Evolutionary conservation across 2,888 invertebrate species (phyloP).

Genomic region (Xestia ashworthii): DNA sequence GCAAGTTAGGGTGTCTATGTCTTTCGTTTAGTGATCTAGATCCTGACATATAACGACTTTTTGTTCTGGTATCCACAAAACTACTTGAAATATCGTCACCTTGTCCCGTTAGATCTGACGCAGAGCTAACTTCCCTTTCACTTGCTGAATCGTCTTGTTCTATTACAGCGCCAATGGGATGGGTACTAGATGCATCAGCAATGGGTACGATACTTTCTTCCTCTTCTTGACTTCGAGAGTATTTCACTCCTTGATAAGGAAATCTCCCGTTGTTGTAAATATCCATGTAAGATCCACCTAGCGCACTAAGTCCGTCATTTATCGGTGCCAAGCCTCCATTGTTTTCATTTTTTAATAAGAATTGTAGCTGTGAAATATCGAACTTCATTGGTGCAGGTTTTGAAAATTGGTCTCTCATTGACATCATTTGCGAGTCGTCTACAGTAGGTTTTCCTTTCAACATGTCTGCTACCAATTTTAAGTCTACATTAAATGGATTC

Average conservation of each 20-base stretch:
- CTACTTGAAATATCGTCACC: constrained; percentile 74
- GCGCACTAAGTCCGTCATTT: constrained; percentile 75
- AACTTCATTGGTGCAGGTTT: constrained; percentile 81
- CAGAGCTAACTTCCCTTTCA: constrained; percentile 75
- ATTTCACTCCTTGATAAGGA: constrained; percentile 86
- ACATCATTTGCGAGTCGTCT: constrained; percentile 81
- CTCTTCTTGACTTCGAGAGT: constrained; percentile 88
- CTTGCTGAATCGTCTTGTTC: constrained; percentile 83
- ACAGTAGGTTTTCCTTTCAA: constrained; percentile 83
- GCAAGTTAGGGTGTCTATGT: constrained; percentile 79
- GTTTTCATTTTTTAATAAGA: constrained; percentile 83
- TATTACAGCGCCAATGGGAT: constrained; percentile 88
- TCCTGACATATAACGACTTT: constrained; percentile 71
- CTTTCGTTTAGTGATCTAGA: constrained; percentile 75
- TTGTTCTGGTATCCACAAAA: constrained; percentile 78
- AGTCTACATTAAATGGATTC: constrained; percentile 88
- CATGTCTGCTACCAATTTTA: constrained; percentile 87
- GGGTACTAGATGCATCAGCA: constrained; percentile 83
- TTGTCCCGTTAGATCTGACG: constrained; percentile 76
- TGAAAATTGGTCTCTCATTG: constrained; percentile 79
- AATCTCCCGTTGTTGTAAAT: constrained; percentile 79
- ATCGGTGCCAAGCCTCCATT: constrained; percentile 72
- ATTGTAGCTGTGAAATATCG: constrained; percentile 83
- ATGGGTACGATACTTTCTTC: constrained; percentile 86
- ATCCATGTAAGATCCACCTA: constrained; percentile 82